A percentile compares a stretch with the other conserved stretches of the same genome.
These are phyloP conservation scores for Cyrtonyx montezumae DNA, from an alignment of 2,113 vertebrate genomes.

Conservation along the genomic window DNA sequence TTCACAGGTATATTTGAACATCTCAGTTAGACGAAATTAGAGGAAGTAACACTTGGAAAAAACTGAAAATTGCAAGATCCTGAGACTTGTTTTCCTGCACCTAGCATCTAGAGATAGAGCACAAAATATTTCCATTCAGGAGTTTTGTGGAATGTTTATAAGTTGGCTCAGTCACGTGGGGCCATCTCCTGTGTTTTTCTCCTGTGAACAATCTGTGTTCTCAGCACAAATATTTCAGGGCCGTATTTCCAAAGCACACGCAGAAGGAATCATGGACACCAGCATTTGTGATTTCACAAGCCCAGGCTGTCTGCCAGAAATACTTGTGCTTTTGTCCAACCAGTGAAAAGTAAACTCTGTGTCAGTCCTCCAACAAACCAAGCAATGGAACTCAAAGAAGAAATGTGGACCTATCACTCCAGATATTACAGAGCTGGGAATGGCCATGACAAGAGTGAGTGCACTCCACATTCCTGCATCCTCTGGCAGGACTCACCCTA, in stretches of 20 bases:
- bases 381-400: background rate
- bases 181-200: background rate
- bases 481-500: background rate
- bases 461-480: background rate
- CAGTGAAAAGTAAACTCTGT: slow-evolving; percentile 23
- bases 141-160: background rate
- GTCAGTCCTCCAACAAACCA: background rate
- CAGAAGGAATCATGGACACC: background rate
- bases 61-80: background rate
- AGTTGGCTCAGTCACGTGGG: background rate
- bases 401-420: background rate
- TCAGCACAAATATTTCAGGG: slow-evolving; percentile 23
- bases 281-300: slow-evolving; percentile 12
- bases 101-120: background rate
- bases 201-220: slow-evolving; percentile 1
- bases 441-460: background rate
- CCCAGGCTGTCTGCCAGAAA: slow-evolving; percentile 34
- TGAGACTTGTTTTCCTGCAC: background rate
- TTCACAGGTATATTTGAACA: background rate
- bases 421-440: background rate
- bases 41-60: background rate
- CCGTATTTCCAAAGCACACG: slow-evolving; percentile 9
- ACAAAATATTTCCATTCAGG: background rate
- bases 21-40: background rate
- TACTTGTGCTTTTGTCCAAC: slow-evolving; percentile 31